Conservation (phyloP, 2,113 vertebrate genomes). For the Corythoichthys haematopterus region DNA sequence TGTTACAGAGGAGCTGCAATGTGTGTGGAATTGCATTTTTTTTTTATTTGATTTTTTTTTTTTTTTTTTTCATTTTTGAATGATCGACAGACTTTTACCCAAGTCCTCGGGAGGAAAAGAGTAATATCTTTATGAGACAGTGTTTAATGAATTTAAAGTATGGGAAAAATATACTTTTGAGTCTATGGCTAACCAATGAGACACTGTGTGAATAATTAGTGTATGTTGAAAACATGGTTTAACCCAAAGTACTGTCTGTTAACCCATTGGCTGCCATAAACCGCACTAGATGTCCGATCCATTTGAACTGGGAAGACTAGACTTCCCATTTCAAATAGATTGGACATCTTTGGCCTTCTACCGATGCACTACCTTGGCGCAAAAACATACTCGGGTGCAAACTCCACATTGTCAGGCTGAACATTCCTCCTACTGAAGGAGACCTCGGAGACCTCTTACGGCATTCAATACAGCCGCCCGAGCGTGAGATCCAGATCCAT, state of each 20-base stretch:
- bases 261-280: no score
- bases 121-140: no score
- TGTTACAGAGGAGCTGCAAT: constrained; percentile 56
- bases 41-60: neutral
- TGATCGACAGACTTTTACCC: constrained; percentile 37
- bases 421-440: constrained; percentile 67
- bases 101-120: constrained; percentile 20
- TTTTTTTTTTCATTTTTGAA: constrained; percentile 10
- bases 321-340: no score
- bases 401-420: constrained; percentile 66
- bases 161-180: neutral
- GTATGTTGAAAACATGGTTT: no score
- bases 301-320: no score
- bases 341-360: constrained; percentile 19
- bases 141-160: no score
- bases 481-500: constrained; percentile 74
- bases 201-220: neutral
- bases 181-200: neutral
- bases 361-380: constrained; percentile 56
- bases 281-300: no score
- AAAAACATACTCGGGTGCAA: constrained; percentile 68
- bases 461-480: constrained; percentile 73
- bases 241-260: no score
- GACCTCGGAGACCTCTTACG: constrained; percentile 72
- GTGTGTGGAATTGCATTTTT: constrained; percentile 46